Evolutionary conservation across 2,888 invertebrate genomes (phyloP), one percentile per base, ranked within the genome.

Genomic region (Ischnura elegans): DNA sequence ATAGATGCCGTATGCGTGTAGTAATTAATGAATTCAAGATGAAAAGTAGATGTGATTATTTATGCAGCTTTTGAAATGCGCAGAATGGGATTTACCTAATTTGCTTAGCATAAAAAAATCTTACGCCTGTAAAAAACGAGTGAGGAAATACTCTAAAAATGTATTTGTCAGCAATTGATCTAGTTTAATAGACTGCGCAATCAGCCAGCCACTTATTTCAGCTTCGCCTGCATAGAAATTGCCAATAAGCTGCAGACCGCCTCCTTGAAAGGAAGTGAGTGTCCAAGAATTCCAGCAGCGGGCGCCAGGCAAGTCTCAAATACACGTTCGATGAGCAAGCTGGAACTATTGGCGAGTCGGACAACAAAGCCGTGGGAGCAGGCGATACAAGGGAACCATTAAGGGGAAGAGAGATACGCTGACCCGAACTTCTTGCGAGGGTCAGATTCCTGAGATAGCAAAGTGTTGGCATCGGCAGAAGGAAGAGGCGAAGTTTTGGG

Each of bases 391-490:
- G 29, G 36, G 76, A 13, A 16, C 36, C 36, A 76, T 76, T 76
- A 36, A 76, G 76, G 36, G 36, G 25, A 10, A 25, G 25, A 36
- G 76, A 76, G 36, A 76, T 76, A 76, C 13, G 76, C 76, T 76
- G 76, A 76, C 36, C 76, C 76, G 10, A 76, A 76, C 76, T 76
- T 76, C 76, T 76, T 76, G 36, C 76, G 25, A 76, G 76, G 36
- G 76, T 36, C 76, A 76, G 76, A 76, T 76, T 76, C 36, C 36
- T 76, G 2, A 76, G 76, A 76, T 76, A 36, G 76, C 76, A 76
- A 76, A 76, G 13, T 36, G 76, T 36, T 76, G 36, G 76, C 25
- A 76, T 36, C 29, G 76, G 76, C 8, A 29, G 29, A 76, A 6
- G 13, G 66, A 29, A 47, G 29, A 36, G 76, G 29, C 76, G 25